These are phyloP conservation scores for Smutsia gigantea DNA, from an alignment of 2,797 vertebrate genomes.

Conservation along the genomic window DNA sequence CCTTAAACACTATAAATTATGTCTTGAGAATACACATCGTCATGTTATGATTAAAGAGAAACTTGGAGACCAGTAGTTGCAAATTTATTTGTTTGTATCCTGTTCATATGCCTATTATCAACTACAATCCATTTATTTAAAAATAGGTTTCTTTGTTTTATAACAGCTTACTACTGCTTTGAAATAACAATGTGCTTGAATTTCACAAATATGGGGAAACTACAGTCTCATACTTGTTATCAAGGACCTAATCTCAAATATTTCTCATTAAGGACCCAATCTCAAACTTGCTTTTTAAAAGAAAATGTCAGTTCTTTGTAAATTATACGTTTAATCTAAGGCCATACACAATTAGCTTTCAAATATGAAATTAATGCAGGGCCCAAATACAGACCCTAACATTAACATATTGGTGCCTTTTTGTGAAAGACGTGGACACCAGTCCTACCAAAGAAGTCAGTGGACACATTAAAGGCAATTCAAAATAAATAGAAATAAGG, in stretches of 20 bases:
- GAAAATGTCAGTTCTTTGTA: constrained; percentile 29
- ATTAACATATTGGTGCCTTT: neutral
- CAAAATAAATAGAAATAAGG: constrained; percentile 58
- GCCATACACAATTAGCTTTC: constrained; percentile 23
- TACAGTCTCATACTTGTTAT: neutral
- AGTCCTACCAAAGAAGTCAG: constrained; percentile 32
- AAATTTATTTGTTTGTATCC: constrained; percentile 48
- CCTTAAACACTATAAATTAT: constrained; percentile 45
- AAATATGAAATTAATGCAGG: constrained; percentile 45
- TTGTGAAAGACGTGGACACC: constrained; percentile 14
- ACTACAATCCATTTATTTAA: constrained; percentile 49
- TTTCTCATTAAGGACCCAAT: constrained; percentile 10
- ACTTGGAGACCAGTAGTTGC: constrained; percentile 10
- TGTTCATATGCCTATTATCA: constrained; percentile 12
- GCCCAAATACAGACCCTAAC: constrained; percentile 21
- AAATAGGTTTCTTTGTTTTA: constrained; percentile 5
- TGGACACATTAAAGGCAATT: constrained; percentile 29
- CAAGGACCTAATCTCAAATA: neutral
- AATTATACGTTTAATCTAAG: constrained; percentile 35
- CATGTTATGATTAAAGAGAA: constrained; percentile 49
- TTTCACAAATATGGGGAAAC: constrained; percentile 56
- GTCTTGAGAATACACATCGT: constrained; percentile 12
- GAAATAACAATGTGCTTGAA: constrained; percentile 34
- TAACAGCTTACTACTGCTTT: constrained; percentile 41
- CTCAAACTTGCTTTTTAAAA: constrained; percentile 36